Evolutionary conservation across 2,888 invertebrate genomes (phyloP).

Genomic region (Spatulosminthurus flaviceps): DNA sequence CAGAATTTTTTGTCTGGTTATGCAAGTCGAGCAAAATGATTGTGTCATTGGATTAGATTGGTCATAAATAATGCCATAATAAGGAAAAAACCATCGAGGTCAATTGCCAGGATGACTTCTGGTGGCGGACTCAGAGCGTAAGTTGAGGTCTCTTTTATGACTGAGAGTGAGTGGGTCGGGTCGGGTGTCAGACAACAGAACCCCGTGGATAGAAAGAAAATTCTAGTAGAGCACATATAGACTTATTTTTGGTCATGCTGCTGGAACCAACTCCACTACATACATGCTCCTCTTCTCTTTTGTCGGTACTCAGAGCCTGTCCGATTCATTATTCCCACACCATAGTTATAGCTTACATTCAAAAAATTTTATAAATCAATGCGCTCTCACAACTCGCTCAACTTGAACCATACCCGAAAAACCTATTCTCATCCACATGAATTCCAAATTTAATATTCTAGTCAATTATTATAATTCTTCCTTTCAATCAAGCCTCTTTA

Average conservation of each 20-base stretch:
- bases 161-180: slow-evolving; percentile 32
- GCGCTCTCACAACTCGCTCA: neutral
- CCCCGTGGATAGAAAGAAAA: neutral
- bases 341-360: neutral
- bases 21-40: slow-evolving; percentile 45
- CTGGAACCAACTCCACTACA: neutral
- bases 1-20: slow-evolving; percentile 36
- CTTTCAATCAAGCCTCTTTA: too few relatives aligned
- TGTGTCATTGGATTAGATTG: slow-evolving; percentile 63
- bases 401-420: too few relatives aligned
- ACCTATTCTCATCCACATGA: too few relatives aligned
- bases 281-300: neutral
- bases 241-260: neutral
- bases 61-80: slow-evolving; percentile 64
- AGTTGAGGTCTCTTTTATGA: slow-evolving; percentile 19
- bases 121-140: slow-evolving; percentile 31
- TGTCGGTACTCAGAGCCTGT: neutral
- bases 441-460: too few relatives aligned
- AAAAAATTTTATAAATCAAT: neutral
- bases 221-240: too few relatives aligned
- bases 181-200: slow-evolving; percentile 24
- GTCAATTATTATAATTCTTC: too few relatives aligned
- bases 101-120: slow-evolving; percentile 60
- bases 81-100: slow-evolving; percentile 64
- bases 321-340: neutral